phyloP scores from a whole-genome alignment of 2,113 vertebrate species.

The Rostratula benghalensis region DNA sequence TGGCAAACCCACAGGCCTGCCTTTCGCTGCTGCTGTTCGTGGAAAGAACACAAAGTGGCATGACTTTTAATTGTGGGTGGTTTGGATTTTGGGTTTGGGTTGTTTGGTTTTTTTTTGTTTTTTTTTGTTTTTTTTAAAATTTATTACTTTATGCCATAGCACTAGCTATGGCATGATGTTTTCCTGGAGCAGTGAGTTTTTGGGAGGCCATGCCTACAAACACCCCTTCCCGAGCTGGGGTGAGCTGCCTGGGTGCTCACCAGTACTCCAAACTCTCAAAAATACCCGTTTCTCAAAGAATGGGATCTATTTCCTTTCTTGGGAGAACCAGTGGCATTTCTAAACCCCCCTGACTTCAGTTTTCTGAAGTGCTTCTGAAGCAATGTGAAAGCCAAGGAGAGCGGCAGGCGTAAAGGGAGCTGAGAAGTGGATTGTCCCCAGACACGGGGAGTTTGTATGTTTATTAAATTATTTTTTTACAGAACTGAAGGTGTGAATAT shows the following conservation, averaged over 20 bases:
- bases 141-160: not conserved
- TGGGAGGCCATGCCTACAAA: not conserved
- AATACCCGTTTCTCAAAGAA: not conserved
- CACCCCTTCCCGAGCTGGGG: not conserved
- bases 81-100: too few relatives aligned
- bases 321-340: not conserved
- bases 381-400: not conserved
- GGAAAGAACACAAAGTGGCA: not conserved
- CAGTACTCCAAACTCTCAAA: not conserved
- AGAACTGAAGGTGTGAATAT: not conserved
- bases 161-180: not conserved
- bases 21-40: not conserved
- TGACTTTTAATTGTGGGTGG: not conserved
- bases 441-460: not conserved
- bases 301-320: not conserved
- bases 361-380: not conserved
- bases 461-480: conserved; percentile 31
- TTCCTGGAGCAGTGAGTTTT: not conserved
- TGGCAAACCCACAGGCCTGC: accelerated
- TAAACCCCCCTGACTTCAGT: not conserved
- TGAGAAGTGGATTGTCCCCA: not conserved
- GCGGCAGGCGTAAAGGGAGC: not conserved
- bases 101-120: not conserved
- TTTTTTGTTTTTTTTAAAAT: not conserved
- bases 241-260: not conserved